A percentile compares a stretch with the other conserved stretches of the same genome.
Evolutionary conservation across 2,113 vertebrate species (phyloP).

Genomic region (Mesembrinibis cayennensis): DNA sequence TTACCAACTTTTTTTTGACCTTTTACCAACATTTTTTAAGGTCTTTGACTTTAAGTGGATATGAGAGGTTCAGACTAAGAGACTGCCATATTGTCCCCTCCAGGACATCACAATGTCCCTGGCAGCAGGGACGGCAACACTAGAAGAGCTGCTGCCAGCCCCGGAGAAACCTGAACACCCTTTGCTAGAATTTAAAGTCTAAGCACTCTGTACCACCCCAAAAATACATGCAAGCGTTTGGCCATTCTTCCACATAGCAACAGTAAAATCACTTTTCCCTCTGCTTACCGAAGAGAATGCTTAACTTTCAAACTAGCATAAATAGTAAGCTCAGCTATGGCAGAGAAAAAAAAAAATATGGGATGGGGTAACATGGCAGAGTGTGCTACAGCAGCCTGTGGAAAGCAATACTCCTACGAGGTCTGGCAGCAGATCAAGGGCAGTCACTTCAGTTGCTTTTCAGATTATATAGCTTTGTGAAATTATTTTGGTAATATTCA

Average conservation of each 20-base stretch:
- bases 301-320: constrained; percentile 13
- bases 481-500: constrained; percentile 38
- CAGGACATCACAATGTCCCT: not conserved
- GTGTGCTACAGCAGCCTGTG: constrained; percentile 1
- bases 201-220: not conserved
- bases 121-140: not conserved
- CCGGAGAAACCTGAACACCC: not conserved
- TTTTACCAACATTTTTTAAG: not conserved
- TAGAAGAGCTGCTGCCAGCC: constrained; percentile 3
- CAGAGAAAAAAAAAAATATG: not conserved
- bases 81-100: not conserved
- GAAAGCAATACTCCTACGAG: constrained; percentile 40
- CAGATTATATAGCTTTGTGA: constrained; percentile 32
- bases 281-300: not conserved
- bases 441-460: constrained; percentile 20
- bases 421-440: constrained; percentile 46
- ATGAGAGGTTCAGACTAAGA: not conserved
- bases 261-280: not conserved
- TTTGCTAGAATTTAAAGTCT: not conserved
- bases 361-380: not conserved
- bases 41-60: not conserved
- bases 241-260: constrained; percentile 21
- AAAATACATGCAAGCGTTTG: not conserved
- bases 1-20: not conserved
- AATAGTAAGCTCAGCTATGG: not conserved